Base-by-base conservation (phyloP, 2,113 vertebrate species). In the Malurus elegans region DNA sequence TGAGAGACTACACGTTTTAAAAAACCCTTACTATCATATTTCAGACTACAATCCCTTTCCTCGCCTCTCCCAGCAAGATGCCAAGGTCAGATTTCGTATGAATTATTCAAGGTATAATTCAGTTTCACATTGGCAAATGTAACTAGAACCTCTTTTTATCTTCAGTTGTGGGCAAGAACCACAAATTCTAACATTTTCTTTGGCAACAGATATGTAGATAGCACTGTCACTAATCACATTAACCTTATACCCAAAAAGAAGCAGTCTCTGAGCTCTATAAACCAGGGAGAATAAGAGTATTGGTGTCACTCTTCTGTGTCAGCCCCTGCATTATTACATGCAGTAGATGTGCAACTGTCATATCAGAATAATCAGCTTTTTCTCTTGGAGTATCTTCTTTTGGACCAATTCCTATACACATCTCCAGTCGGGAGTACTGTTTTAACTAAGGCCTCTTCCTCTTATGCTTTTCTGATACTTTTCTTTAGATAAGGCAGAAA, bases 51-150 rank as follows among this genome's bases (percentile, higher is more conserved):
- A 72, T 71, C 60, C 47, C 83, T 81, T 84, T 78, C 83, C 56
- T 91, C 5, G 6, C 26, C 40, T 92, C 71, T 70, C 67, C 44
- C 64, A 80, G 69, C 28, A 73, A 86, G 64, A 85, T 10, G 42
- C 44, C 48, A 83, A 71, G 82, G 69, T 95, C 90, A 80, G 65
- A 80, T 93, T 96, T 90, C 82, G 36, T 36, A 71, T 86, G 3
- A 95, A 96, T 96, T 90, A 96, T 93, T 94, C 65, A 94, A 60
- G 19, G 34, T 32, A 29, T 67, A 78, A 94, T 84, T 93, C 72
- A 95, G 64, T 94, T 93, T 90, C 86, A 90, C 56, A 67, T 23
- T 42, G 34, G 24, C 61, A 90, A 79, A 76, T 40, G 45, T 18
- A 88, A 94, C 40, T 38, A 92, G 69, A 92, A 71, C 48, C 25